Conservation (phyloP, 30 jellyfish, hydroid and myxozoan genomes). For the Pelagia noctiluca region DNA sequence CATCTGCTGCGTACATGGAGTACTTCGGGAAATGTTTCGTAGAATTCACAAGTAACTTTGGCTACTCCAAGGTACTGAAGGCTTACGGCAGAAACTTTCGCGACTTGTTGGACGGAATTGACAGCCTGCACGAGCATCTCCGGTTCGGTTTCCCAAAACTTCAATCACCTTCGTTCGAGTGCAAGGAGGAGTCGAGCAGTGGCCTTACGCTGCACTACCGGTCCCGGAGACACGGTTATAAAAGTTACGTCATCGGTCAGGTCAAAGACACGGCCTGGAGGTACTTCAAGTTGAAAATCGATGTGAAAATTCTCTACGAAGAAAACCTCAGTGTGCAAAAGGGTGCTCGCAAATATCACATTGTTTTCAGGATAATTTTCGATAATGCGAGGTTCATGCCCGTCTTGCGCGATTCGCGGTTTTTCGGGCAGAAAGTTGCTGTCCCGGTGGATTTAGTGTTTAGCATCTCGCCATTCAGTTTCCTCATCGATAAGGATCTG, state of each 20-base stretch:
- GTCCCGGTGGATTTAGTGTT: constrained; percentile 59
- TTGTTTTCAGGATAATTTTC: constrained; percentile 56
- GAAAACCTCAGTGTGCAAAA: constrained; percentile 7
- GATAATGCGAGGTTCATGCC: constrained; percentile 54
- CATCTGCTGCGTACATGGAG: constrained; percentile 57
- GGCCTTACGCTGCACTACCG: constrained; percentile 73
- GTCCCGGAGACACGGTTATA: constrained; percentile 66
- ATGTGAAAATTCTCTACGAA: constrained; percentile 43
- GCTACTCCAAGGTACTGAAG: constrained; percentile 56
- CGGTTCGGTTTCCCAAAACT: constrained; percentile 61
- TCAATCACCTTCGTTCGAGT: constrained; percentile 64
- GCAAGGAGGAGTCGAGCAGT: constrained; percentile 53
- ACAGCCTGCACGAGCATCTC: constrained; percentile 71
- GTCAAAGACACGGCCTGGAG: constrained; percentile 51
- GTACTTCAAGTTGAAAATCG: constrained; percentile 50
- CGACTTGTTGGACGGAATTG: constrained; percentile 57
- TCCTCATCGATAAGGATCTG: constrained; percentile 44
- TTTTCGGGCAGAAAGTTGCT: constrained; percentile 11
- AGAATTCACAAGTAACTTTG: constrained; percentile 42
- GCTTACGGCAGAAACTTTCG: constrained; percentile 69
- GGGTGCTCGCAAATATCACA: constrained; percentile 32
- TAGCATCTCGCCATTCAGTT: constrained; percentile 67
- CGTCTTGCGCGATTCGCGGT: constrained; percentile 20
- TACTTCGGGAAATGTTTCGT: constrained; percentile 63
- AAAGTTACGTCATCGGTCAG: constrained; percentile 73